Conservation (phyloP, 2,888 invertebrate species). For the Orgyia antiqua region DNA sequence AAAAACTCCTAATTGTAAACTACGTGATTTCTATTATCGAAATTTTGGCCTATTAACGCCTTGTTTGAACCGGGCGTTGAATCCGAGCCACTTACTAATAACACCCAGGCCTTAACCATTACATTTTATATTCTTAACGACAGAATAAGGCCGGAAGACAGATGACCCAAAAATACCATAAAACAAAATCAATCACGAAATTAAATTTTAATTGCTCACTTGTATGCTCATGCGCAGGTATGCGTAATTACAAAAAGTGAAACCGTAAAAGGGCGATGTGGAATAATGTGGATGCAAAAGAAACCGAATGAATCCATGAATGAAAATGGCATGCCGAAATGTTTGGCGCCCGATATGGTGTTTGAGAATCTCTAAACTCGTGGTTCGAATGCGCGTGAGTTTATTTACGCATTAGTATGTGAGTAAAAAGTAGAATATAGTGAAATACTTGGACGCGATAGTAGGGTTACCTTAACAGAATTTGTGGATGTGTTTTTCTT, state of each 20-base stretch:
- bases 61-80: no score
- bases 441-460: no score
- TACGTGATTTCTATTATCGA: no score
- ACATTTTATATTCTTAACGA: no score
- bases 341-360: slow-evolving; percentile 54
- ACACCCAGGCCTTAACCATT: no score
- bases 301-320: slow-evolving; percentile 54
- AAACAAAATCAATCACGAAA: slow-evolving; percentile 31
- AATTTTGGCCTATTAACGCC: no score
- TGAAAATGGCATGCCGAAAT: slow-evolving; percentile 61
- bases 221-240: slow-evolving; percentile 34
- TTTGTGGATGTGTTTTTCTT: no score
- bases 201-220: slow-evolving; percentile 57
- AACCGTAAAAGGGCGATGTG: slow-evolving; percentile 43
- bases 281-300: slow-evolving; percentile 39
- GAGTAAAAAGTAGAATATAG: background rate
- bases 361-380: slow-evolving; percentile 45
- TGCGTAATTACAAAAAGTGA: slow-evolving; percentile 40
- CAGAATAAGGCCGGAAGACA: no score
- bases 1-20: no score
- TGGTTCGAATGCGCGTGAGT: slow-evolving; percentile 6
- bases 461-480: no score
- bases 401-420: background rate
- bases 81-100: no score
- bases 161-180: no score